Conservation (phyloP, 2,113 vertebrate species). For the Etheostoma spectabile region DNA sequence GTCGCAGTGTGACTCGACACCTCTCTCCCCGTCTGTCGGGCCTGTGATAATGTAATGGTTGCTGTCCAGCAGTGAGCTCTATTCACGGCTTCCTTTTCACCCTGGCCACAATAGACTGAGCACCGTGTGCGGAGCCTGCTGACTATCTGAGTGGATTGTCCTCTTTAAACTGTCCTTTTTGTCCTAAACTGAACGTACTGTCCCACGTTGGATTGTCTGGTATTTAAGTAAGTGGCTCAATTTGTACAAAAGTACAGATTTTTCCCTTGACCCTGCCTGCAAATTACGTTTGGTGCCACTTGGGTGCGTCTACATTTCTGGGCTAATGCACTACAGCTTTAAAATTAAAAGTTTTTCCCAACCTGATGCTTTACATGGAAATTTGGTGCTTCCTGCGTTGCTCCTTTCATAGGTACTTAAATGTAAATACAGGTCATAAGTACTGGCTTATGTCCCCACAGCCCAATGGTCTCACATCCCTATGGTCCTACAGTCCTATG, state of each 20-base stretch:
- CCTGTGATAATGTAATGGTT: conserved; percentile 48
- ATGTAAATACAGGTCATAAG: no score
- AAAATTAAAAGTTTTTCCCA: no score
- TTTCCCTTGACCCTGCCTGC: not conserved
- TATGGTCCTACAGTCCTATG: no score
- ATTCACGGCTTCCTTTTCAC: conserved; percentile 65
- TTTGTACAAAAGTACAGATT: not conserved
- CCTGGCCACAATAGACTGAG: conserved; percentile 54
- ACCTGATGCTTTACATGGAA: no score
- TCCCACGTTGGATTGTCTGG: not conserved
- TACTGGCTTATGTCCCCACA: no score
- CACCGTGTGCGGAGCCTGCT: conserved; percentile 11
- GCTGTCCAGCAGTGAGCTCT: conserved; percentile 43
- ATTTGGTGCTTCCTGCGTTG: no score
- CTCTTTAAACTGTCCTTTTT: conserved; percentile 33
- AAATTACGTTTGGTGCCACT: no score
- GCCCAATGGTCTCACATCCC: no score
- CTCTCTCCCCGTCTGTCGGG: conserved; percentile 39
- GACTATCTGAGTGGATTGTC: conserved; percentile 23
- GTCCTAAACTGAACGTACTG: not conserved
- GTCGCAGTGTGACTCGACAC: conserved; percentile 42
- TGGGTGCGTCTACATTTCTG: no score
- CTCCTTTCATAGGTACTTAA: no score
- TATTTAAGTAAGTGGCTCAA: not conserved
- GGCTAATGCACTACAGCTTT: no score